Percentiles rank a stretch among this genome's conserved stretches.
Conservation (phyloP, 2,888 invertebrate genomes). For the Conus canariensis region DNA sequence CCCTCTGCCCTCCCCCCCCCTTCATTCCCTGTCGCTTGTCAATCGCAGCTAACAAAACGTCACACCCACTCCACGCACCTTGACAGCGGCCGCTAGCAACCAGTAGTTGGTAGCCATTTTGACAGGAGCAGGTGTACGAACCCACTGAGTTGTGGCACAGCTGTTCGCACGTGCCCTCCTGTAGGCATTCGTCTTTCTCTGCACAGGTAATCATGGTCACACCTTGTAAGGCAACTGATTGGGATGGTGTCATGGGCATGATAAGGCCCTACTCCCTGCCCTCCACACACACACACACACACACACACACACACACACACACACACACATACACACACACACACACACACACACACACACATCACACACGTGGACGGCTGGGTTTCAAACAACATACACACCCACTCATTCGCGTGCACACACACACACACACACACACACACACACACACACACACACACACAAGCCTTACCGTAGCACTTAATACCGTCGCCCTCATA, state of each 20-base stretch:
- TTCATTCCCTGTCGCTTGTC: too few relatives aligned
- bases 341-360: not conserved
- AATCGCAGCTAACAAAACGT: too few relatives aligned
- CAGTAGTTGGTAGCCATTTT: not conserved
- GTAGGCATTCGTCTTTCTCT: constrained; percentile 1
- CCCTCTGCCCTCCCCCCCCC: too few relatives aligned
- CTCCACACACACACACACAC: not conserved
- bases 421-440: too few relatives aligned
- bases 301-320: not conserved
- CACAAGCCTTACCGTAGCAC: constrained; percentile 15
- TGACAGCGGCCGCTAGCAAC: not conserved
- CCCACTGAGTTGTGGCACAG: not conserved
- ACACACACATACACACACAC: not conserved
- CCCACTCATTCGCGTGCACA: not conserved
- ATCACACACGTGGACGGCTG: not conserved
- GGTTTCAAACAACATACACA: not conserved
- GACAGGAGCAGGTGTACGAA: not conserved
- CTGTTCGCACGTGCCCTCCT: not conserved
- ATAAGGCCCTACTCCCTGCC: not conserved
- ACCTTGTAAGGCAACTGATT: not conserved
- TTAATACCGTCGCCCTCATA: not conserved
- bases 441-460: too few relatives aligned
- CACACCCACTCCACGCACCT: not conserved
- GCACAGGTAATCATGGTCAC: not conserved
- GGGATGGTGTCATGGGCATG: not conserved